Conservation (phyloP, 2,797 vertebrate genomes). For the Tiaroga cobitis region DNA sequence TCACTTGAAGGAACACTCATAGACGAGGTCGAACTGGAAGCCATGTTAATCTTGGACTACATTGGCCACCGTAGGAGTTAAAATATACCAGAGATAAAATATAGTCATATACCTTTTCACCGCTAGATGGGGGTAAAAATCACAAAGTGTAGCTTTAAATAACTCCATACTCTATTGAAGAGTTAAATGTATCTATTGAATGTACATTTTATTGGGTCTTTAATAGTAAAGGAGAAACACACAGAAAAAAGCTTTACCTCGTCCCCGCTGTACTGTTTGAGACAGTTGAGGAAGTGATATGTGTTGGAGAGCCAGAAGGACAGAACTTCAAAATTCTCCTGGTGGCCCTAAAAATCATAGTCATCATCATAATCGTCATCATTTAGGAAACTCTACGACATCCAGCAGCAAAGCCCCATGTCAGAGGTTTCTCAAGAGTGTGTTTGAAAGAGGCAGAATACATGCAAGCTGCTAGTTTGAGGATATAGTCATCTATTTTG, state of each 20-base stretch:
- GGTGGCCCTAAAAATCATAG: slow-evolving; percentile 78
- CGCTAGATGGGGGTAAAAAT: no score
- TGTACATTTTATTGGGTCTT: not conserved
- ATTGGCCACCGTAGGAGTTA: no score
- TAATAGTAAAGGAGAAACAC: not conserved
- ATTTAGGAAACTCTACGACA: not conserved
- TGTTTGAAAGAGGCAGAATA: not conserved
- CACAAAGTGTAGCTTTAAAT: no score
- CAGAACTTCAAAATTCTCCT: slow-evolving; percentile 89
- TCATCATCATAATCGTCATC: not conserved
- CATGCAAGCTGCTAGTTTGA: not conserved
- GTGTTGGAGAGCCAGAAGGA: slow-evolving; percentile 98
- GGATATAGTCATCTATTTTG: not conserved
- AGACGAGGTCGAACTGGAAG: no score
- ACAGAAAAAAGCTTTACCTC: slow-evolving; percentile 78
- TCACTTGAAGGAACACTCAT: no score
- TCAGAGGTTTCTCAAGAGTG: not conserved
- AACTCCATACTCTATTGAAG: not conserved
- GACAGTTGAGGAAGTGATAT: slow-evolving; percentile 91
- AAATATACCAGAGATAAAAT: no score
- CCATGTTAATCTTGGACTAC: no score
- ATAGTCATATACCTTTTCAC: no score
- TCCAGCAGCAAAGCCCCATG: not conserved
- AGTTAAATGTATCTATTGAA: not conserved
- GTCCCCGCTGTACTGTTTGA: slow-evolving; percentile 98